Base-by-base conservation (phyloP, 2,113 vertebrate genomes). In the Origma solitaria region DNA sequence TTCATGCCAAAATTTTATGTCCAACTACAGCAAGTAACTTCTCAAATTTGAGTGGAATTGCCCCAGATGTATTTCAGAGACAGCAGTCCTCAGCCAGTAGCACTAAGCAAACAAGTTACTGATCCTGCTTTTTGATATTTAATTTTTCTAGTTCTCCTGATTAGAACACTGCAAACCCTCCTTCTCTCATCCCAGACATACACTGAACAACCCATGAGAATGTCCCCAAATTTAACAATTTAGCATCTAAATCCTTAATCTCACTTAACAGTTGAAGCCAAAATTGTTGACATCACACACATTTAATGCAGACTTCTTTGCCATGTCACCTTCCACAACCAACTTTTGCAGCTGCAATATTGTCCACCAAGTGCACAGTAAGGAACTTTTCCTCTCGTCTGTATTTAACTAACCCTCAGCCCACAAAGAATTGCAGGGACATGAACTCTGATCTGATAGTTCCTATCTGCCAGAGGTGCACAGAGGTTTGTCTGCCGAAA, bases 271-370 rank as follows among this genome's bases (percentile, higher is more conserved):
- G 11, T 0, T 54, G 25, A 75, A 80, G 37, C 5, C 53, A 15
- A 38, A 37, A 58, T 1, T 13, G 30, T 2, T 82, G 44, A 11
- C 6, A 2, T 13, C 0, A 8, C 16, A 72, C 5, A 2, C 15
- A 31, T 65, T 81, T 45, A 65, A 65, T 16, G 40, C 15, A 44
- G 24, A 57, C 45, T 73, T 42, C 68, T 77, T 58, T 57, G 66
- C n/a, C 42, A 4, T 2, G 19, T n/a, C 44, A 64, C 33, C 44
- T 64, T 85, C 70, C 75, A 54, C 31, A 50, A 53, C 11, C 65
- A n/a, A 49, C 25, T 87, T 66, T 3, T 8, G 27, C 30, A 17
- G 37, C 3, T 92, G 79, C 65, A 51, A 21, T 25, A 22, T 0
- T 8, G 8, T 38, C 53, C 78, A 44, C 40, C n/a, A 15, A 44